Evolutionary conservation across 2,888 invertebrate species (phyloP).

Genomic region (Zaprionus lineosus): DNA sequence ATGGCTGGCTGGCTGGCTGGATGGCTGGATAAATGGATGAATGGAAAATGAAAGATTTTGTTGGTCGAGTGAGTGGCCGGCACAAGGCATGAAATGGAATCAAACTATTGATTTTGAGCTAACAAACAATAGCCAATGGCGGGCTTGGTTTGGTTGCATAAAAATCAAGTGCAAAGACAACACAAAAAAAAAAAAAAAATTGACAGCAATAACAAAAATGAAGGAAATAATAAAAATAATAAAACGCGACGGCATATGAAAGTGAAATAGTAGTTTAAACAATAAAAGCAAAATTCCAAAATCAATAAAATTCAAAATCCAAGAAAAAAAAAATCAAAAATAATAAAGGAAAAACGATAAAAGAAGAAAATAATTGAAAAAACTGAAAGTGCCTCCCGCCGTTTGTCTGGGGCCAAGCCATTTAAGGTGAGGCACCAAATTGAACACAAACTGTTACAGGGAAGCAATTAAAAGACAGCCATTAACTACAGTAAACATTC

Average conservation of each 20-base stretch:
- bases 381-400: conserved; percentile 51
- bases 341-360: too few relatives aligned
- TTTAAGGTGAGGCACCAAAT: conserved; percentile 45
- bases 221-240: too few relatives aligned
- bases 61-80: too few relatives aligned
- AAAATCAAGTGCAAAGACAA: conserved; percentile 40
- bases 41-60: conserved; percentile 23
- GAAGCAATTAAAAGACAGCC: conserved; percentile 60
- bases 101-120: conserved; percentile 29
- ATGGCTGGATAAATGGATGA: conserved; percentile 2
- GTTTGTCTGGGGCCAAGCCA: conserved; percentile 1
- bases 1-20: too few relatives aligned
- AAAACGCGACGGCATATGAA: conserved; percentile 31
- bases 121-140: conserved; percentile 35
- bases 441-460: conserved; percentile 42
- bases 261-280: conserved; percentile 29
- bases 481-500: conserved; percentile 55
- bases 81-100: conserved; percentile 33
- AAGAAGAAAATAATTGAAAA: conserved; percentile 31
- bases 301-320: too few relatives aligned
- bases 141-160: conserved; percentile 35
- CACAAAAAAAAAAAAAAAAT: conserved; percentile 10
- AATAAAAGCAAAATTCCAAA: neutral
- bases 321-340: too few relatives aligned
- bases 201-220: conserved; percentile 9